Conservation (phyloP, 2,113 vertebrate species). For the Vombatus ursinus region DNA sequence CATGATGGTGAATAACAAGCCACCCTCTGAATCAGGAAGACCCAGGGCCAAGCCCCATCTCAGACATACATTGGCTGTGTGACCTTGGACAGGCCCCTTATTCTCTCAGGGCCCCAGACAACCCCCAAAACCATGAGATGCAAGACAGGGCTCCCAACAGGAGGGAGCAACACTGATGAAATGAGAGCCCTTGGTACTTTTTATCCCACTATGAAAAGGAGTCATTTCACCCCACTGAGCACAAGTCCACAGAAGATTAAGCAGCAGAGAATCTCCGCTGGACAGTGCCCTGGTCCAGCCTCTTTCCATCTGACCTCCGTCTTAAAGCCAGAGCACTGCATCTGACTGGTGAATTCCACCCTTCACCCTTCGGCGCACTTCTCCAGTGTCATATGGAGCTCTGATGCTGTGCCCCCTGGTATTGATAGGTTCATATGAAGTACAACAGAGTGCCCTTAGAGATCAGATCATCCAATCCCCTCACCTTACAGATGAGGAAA, state of each 20-base stretch:
- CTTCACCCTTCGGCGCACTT: no score
- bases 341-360: no score
- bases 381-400: not conserved
- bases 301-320: not conserved
- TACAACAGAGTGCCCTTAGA: not conserved
- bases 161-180: not conserved
- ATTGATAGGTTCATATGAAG: no score
- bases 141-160: no score
- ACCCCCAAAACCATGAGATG: no score
- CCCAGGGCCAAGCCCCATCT: not conserved
- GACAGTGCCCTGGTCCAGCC: no score
- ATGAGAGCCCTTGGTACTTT: not conserved
- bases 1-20: no score
- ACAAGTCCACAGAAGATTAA: not conserved
- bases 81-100: no score
- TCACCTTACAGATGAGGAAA: not conserved
- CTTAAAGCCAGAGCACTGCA: not conserved
- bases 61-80: no score
- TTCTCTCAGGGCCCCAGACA: no score
- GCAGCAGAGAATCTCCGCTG: not conserved
- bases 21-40: no score
- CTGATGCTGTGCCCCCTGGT: not conserved
- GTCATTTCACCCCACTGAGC: no score
- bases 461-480: not conserved
- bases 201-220: not conserved